Conservation (phyloP, 1,140 invertebrate genomes). For the Akabosia matsudoensis region DNA sequence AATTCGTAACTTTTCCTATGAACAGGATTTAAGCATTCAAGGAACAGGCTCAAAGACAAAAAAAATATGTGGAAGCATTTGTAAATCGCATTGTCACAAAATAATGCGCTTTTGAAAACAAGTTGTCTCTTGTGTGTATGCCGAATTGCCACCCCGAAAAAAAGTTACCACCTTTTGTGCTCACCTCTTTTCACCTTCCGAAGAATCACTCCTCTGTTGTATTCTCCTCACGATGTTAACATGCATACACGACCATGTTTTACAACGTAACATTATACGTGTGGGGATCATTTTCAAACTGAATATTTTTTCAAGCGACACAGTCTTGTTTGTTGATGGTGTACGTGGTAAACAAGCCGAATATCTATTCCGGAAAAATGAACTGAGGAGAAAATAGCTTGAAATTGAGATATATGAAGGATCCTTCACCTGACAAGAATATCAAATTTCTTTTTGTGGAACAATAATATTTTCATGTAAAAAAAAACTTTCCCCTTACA, state of each 20-base stretch:
- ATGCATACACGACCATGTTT: conserved; percentile 4
- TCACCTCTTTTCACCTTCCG: conserved; percentile 7
- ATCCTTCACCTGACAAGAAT: neutral
- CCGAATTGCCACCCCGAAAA: neutral
- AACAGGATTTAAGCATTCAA: neutral
- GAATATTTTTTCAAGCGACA: neutral
- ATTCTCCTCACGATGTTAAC: neutral
- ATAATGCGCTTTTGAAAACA: neutral
- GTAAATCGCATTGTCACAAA: conserved; percentile 22
- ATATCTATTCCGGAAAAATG: conserved; percentile 24
- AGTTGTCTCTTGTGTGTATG: conserved; percentile 1
- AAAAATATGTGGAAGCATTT: too few species aligned
- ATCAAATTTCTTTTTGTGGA: neutral
- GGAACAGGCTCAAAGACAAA: neutral
- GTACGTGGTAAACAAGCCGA: neutral
- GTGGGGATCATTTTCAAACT: neutral
- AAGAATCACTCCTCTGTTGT: neutral
- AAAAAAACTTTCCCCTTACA: too few species aligned
- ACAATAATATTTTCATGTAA: too few species aligned
- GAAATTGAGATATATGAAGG: conserved; percentile 22
- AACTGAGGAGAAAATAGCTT: neutral
- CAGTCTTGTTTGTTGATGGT: neutral
- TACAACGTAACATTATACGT: neutral
- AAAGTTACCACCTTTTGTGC: neutral
- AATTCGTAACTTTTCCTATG: neutral